Percentiles rank a stretch among this genome's conserved stretches.
Evolutionary conservation across 2,113 vertebrate species (phyloP).

Genomic region (Ochotona curzoniae): DNA sequence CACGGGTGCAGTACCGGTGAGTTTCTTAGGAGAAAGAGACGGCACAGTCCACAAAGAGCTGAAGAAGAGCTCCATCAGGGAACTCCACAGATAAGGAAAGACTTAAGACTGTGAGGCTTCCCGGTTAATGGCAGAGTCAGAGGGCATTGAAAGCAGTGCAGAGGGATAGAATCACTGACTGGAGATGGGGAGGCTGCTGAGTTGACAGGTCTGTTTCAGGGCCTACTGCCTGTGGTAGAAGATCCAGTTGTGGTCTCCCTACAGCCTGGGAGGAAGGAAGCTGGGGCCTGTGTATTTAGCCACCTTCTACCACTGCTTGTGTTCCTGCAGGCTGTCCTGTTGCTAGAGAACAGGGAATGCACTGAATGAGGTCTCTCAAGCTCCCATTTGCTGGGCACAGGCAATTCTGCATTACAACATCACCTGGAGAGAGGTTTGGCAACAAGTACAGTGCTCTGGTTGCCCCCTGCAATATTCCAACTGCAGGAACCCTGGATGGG

Average conservation of each 20-base stretch:
- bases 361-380: accelerated
- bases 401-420: neutral
- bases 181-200: accelerated
- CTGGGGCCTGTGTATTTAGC: neutral
- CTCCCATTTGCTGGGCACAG: neutral
- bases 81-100: too few species aligned
- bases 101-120: too few species aligned
- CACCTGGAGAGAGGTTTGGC: neutral
- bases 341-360: neutral
- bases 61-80: neutral
- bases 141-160: neutral
- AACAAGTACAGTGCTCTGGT: neutral
- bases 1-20: neutral
- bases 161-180: neutral
- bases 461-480: neutral
- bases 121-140: neutral
- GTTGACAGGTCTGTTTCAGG: too few species aligned
- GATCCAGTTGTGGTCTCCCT: neutral
- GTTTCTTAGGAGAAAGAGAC: neutral
- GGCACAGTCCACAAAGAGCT: neutral
- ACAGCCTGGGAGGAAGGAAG: neutral
- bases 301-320: neutral
- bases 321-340: neutral
- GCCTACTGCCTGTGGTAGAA: neutral
- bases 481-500: neutral